Conservation (phyloP, 2,113 vertebrate species). For the Accipiter cooperii region DNA sequence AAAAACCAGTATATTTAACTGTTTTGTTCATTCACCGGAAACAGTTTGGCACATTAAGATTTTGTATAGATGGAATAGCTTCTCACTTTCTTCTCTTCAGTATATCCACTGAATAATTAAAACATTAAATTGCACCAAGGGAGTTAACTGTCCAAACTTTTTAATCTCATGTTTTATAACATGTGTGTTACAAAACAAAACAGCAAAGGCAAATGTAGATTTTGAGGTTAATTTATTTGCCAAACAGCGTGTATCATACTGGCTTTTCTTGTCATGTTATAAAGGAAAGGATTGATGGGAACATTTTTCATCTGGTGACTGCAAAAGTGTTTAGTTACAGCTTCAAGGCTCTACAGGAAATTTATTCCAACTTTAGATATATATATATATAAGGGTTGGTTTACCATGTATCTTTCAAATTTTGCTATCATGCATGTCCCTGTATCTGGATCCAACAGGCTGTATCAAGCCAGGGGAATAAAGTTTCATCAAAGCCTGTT, state of each 20-base stretch:
- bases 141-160: not conserved
- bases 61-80: slow-evolving; percentile 6
- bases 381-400: not conserved
- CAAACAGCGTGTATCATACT: not conserved
- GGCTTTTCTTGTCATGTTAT: not conserved
- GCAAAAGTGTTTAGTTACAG: not conserved
- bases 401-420: not conserved
- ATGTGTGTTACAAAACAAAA: not conserved
- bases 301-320: not conserved
- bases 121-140: slow-evolving; percentile 1
- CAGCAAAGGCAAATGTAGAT: not conserved
- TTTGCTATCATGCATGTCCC: not conserved
- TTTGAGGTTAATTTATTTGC: not conserved
- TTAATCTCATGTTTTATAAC: not conserved
- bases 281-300: not conserved
- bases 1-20: slow-evolving; percentile 31
- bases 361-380: not conserved
- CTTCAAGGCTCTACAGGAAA: not conserved
- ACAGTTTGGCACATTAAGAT: slow-evolving; percentile 65
- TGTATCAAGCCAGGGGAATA: not conserved
- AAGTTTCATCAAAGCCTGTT: not conserved
- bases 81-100: not conserved
- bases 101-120: not conserved
- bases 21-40: slow-evolving; percentile 39
- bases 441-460: not conserved